Evolutionary conservation across 2,888 invertebrate species (phyloP).

Genomic region (Nineta flava): DNA sequence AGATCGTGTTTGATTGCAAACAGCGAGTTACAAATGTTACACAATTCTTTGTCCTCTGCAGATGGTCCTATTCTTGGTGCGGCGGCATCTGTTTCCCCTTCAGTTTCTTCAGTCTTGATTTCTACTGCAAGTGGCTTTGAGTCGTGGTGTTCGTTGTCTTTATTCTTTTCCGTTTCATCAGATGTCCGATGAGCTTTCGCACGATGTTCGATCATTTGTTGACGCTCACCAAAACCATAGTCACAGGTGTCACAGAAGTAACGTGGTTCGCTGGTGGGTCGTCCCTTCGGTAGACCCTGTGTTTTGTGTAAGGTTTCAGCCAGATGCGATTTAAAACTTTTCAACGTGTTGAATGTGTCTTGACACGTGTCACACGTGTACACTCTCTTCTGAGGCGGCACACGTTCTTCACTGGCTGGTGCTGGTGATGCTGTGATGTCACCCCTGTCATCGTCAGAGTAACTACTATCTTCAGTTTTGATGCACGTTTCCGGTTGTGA

Average conservation of each 20-base stretch:
- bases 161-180: not conserved
- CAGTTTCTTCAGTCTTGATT: too few species aligned
- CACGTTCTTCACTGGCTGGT: constrained; percentile 1
- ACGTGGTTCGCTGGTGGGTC: constrained; percentile 7
- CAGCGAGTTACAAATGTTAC: not conserved
- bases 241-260: constrained; percentile 13
- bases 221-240: constrained; percentile 11
- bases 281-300: constrained; percentile 3
- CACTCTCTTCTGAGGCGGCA: not conserved
- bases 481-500: too few species aligned
- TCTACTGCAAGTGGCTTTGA: too few species aligned
- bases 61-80: too few species aligned
- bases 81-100: too few species aligned
- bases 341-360: constrained; percentile 8
- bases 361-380: constrained; percentile 8
- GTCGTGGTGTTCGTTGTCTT: too few species aligned
- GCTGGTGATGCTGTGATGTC: not conserved
- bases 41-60: not conserved
- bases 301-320: not conserved
- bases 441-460: not conserved
- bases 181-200: not conserved
- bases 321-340: constrained; percentile 16
- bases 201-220: too few species aligned
- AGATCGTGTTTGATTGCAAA: not conserved
- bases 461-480: not conserved